A percentile compares a stretch with the other conserved stretches of the same genome.
Evolutionary conservation across 2,888 invertebrate genomes (phyloP).

Genomic region (Plebejus anna): DNA sequence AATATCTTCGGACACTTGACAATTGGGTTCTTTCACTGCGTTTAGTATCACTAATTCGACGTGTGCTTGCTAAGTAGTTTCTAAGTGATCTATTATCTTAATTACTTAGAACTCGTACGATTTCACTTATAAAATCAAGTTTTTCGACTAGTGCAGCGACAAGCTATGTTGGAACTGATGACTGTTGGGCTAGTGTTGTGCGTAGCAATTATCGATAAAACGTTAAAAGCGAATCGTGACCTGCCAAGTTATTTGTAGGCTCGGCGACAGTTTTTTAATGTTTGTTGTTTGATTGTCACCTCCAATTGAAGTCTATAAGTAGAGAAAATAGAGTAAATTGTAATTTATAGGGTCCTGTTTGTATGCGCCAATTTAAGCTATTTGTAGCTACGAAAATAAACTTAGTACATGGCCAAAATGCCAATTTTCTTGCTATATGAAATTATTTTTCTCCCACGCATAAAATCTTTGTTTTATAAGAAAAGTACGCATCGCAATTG

Average conservation of each 20-base stretch:
- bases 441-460: too few relatives aligned
- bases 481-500: too few relatives aligned
- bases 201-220: slow-evolving; percentile 28
- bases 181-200: slow-evolving; percentile 20
- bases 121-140: slow-evolving; percentile 27
- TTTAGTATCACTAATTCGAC: slow-evolving; percentile 13
- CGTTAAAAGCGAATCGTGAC: slow-evolving; percentile 23
- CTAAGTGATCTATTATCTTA: slow-evolving; percentile 16
- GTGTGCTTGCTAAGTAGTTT: background rate
- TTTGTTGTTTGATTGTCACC: background rate
- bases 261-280: background rate
- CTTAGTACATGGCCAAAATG: too few relatives aligned
- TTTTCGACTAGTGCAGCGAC: slow-evolving; percentile 23
- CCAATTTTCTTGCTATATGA: too few relatives aligned
- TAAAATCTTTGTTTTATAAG: too few relatives aligned
- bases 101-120: slow-evolving; percentile 4
- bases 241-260: background rate
- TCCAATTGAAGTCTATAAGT: background rate
- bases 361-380: background rate
- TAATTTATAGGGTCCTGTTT: background rate
- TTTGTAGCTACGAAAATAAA: background rate
- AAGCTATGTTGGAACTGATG: background rate
- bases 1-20: background rate
- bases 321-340: background rate
- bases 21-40: slow-evolving; percentile 22